These are phyloP conservation scores for Gulo gulo DNA, from an alignment of 2,113 vertebrate genomes.

Conservation along the genomic window DNA sequence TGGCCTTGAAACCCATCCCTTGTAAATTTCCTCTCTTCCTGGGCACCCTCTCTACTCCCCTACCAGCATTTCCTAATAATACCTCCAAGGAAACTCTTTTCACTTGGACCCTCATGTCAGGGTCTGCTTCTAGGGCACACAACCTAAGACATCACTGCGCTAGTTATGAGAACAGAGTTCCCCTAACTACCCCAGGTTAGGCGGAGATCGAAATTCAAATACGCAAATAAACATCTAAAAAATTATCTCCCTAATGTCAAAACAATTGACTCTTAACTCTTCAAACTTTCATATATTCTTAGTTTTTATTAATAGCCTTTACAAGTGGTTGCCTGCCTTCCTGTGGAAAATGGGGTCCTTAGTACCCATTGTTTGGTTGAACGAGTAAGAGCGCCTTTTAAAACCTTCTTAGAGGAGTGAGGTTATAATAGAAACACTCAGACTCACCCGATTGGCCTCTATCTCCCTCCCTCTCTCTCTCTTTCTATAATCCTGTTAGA, in stretches of 20 bases:
- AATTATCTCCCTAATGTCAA: too few relatives aligned
- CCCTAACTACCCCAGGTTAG: too few relatives aligned
- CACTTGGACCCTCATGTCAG: neutral
- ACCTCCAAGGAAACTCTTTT: neutral
- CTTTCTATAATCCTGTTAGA: neutral
- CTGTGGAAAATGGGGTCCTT: neutral
- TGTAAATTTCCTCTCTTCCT: neutral
- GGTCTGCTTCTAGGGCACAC: rapidly evolving
- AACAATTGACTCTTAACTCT: too few relatives aligned
- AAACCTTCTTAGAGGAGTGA: neutral
- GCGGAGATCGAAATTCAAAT: rapidly evolving
- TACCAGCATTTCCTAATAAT: neutral
- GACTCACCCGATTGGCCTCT: neutral
- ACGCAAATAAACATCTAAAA: neutral
- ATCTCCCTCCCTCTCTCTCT: neutral
- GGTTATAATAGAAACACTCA: neutral
- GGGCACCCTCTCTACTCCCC: too few relatives aligned
- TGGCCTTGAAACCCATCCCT: too few relatives aligned
- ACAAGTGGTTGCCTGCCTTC: neutral
- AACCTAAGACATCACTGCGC: rapidly evolving
- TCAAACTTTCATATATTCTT: too few relatives aligned
- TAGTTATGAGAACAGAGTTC: neutral
- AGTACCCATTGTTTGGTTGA: neutral
- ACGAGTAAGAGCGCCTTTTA: neutral
- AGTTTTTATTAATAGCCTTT: neutral